phyloP scores from a whole-genome alignment of 2,888 invertebrate genomes.

The Apodemia zela region DNA sequence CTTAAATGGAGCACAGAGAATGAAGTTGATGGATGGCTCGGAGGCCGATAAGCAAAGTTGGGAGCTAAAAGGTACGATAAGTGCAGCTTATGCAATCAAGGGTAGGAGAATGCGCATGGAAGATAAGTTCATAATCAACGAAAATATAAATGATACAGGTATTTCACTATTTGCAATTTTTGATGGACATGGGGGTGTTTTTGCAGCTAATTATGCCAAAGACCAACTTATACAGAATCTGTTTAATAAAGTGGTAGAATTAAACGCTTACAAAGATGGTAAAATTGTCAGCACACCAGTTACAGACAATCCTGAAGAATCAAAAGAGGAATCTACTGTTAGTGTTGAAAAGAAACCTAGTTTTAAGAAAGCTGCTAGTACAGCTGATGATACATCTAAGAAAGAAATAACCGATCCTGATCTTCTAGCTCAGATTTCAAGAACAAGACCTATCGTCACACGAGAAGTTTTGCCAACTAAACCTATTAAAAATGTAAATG shows the following conservation, averaged over 20 bases:
- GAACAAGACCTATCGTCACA: constrained; percentile 81
- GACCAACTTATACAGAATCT: constrained; percentile 92
- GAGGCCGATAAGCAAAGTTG: constrained; percentile 83
- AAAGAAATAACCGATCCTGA: constrained; percentile 85
- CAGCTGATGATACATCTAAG: constrained; percentile 77
- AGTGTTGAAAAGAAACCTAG: constrained; percentile 81
- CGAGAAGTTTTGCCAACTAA: constrained; percentile 79
- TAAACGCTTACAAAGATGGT: constrained; percentile 84
- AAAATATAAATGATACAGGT: constrained; percentile 91
- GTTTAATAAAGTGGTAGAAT: constrained; percentile 86
- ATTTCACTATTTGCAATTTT: constrained; percentile 95
- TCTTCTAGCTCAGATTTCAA: constrained; percentile 83
- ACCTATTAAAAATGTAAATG: constrained; percentile 66
- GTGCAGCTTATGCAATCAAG: constrained; percentile 94
- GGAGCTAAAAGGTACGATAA: constrained; percentile 87
- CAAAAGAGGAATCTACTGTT: constrained; percentile 57
- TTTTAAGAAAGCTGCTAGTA: constrained; percentile 83
- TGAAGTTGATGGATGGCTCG: constrained; percentile 76
- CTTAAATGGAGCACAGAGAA: constrained; percentile 81
- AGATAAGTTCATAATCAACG: constrained; percentile 94
- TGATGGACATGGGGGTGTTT: constrained; percentile 97
- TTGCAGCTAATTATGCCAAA: constrained; percentile 95
- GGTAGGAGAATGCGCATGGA: constrained; percentile 96
- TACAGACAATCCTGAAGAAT: constrained; percentile 54
- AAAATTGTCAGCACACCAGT: constrained; percentile 57